phyloP scores from a whole-genome alignment of 1,140 invertebrate genomes.

The Druon quercuslanigerum region DNA sequence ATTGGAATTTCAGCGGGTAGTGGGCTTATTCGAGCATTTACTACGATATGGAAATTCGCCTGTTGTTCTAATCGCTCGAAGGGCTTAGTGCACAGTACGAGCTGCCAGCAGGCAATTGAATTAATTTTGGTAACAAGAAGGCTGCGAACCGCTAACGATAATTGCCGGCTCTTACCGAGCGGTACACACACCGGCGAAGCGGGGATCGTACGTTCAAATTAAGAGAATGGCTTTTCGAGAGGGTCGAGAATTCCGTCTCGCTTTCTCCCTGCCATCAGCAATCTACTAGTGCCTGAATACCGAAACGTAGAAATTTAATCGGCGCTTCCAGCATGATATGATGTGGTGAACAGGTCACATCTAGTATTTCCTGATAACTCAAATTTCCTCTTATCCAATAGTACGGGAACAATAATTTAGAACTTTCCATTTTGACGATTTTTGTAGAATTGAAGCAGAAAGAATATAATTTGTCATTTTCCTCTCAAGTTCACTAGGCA shows the following conservation, averaged over 20 bases:
- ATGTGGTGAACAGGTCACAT: slow-evolving; percentile 1
- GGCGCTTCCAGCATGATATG: not conserved
- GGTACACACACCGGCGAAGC: not conserved
- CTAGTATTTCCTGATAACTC: not conserved
- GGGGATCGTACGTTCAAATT: slow-evolving; percentile 24
- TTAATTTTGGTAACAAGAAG: slow-evolving; percentile 30
- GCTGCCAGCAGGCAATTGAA: slow-evolving; percentile 30
- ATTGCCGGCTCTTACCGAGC: slow-evolving; percentile 17
- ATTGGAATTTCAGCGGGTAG: slow-evolving; percentile 23
- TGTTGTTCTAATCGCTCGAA: slow-evolving; percentile 26
- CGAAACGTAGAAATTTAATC: slow-evolving; percentile 28
- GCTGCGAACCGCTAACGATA: slow-evolving; percentile 31
- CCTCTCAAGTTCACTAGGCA: too few species aligned
- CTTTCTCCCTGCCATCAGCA: not conserved
- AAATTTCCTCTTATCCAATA: not conserved
- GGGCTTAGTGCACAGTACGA: slow-evolving; percentile 20
- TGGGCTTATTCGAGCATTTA: slow-evolving; percentile 23
- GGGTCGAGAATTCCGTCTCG: slow-evolving; percentile 7
- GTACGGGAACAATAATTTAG: too few species aligned
- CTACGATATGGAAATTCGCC: slow-evolving; percentile 21
- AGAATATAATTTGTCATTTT: too few species aligned
- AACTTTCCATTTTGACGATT: too few species aligned
- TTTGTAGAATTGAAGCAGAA: too few species aligned
- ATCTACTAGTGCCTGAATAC: not conserved
- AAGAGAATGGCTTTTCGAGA: slow-evolving; percentile 21